A percentile compares a stretch with the other conserved stretches of the same genome.
phyloP scores from a whole-genome alignment of 92 coral and sea anemone species.

The Anthopleura xanthogrammica region DNA sequence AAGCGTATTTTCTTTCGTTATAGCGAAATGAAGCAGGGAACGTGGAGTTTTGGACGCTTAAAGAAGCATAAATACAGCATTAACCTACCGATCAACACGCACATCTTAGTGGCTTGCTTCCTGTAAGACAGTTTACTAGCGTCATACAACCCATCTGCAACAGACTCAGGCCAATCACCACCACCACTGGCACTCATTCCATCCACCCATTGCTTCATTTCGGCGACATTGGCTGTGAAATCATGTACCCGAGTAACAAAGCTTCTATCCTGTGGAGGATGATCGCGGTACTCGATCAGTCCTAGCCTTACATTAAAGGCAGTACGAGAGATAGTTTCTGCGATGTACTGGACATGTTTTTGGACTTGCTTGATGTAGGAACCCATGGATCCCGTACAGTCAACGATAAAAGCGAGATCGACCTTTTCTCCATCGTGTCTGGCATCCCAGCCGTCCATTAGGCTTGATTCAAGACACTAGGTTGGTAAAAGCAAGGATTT shows the following conservation, averaged over 20 bases:
- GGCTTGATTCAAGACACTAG: background rate
- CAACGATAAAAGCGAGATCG: conserved; percentile 87
- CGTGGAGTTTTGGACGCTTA: too few relatives aligned
- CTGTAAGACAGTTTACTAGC: conserved; percentile 68
- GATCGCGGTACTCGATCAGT: conserved; percentile 89
- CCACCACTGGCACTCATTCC: conserved; percentile 89
- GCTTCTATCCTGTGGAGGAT: conserved; percentile 83
- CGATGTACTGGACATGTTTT: conserved; percentile 70
- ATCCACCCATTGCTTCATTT: conserved; percentile 92
- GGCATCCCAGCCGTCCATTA: conserved; percentile 68
- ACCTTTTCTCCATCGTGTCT: conserved; percentile 86
- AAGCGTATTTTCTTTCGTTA: too few relatives aligned
- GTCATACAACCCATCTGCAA: conserved; percentile 79
- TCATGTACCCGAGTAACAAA: conserved; percentile 74
- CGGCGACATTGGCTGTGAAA: conserved; percentile 64
- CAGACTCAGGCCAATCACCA: conserved; percentile 90
- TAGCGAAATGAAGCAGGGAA: too few relatives aligned
- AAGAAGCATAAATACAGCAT: background rate
- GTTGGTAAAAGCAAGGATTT: background rate
- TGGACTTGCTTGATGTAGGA: conserved; percentile 85
- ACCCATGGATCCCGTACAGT: conserved; percentile 98
- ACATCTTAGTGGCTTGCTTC: conserved; percentile 80
- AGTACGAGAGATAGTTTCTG: conserved; percentile 77
- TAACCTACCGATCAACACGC: conserved; percentile 83
- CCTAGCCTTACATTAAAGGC: conserved; percentile 81